Evolutionary conservation across 2,113 vertebrate species (phyloP), one percentile per base, ranked within the genome.

Genomic region (Salvelinus fontinalis): DNA sequence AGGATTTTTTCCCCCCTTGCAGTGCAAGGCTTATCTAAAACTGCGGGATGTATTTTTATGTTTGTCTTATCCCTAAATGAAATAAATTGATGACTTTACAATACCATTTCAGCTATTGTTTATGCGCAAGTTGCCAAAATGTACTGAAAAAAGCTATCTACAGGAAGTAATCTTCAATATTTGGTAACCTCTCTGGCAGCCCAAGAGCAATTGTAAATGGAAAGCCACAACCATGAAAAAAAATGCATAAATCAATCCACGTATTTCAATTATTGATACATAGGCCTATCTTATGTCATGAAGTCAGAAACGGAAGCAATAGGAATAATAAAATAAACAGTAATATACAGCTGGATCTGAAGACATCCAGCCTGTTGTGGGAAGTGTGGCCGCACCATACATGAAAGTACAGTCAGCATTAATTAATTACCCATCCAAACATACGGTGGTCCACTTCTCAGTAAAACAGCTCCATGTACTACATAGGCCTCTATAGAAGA

Each of bases 251-350:
- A 83, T 81, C 80, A 79, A 29, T 64, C 66, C 71, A 75, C 66
- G 16, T 67, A 68, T 76, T 85, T 74, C 78, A 83, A 87, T 85
- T 85, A 84, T 54, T 39, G 57, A 75, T 77, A 77, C 85, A 79
- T 75, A 75, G 31, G 14, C 68, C 9, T 44, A 44, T 44, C 39
- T 44, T 14, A 1, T 83, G 86, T 77, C 82, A 76, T 67, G 3
- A 0, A 82, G 83, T 87, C 76, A 22, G 73, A 83, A 71, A 75
- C 65, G 2, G 7, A 73, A 26, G 67, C 67, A 68, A 48, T n/a
- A 49, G 68, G 26, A 34, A 48, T 49, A 24, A 12, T 16, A 7
- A 44, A 48, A 70, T 4, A n/a, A 20, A 18, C 4, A 70, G 11
- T 48, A 70, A 24, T 68, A 49, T 49, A 11, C 68, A 12, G 20